Conservation (phyloP, 1,140 invertebrate species). For the Thaumetopoea pityocampa region DNA sequence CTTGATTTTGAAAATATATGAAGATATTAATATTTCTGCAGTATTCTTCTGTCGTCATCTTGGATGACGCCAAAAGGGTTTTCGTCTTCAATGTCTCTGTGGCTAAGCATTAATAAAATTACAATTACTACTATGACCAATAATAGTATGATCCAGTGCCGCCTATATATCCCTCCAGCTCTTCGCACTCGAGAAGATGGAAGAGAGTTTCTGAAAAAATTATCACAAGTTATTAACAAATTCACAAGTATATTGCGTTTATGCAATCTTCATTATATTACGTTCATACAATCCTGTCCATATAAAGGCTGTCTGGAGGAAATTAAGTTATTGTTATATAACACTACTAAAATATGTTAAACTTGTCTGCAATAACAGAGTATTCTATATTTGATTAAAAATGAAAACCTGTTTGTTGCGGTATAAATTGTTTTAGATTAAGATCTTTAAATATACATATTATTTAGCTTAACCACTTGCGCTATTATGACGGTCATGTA, state of each 20-base stretch:
- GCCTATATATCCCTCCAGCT: conserved; percentile 54
- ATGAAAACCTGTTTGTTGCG: too few species aligned
- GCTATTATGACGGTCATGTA: too few species aligned
- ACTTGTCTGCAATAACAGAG: too few species aligned
- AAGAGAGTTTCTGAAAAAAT: conserved; percentile 49
- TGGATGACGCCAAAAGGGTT: conserved; percentile 55
- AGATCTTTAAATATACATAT: too few species aligned
- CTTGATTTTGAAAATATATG: conserved; percentile 40
- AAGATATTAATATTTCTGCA: conserved; percentile 57
- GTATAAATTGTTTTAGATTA: too few species aligned
- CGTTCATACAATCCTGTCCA: too few species aligned
- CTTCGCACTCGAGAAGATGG: conserved; percentile 57
- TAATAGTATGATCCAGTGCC: conserved; percentile 58
- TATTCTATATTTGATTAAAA: too few species aligned
- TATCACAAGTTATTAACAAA: conserved; percentile 1
- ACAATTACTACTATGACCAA: conserved; percentile 41
- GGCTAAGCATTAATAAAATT: conserved; percentile 50
- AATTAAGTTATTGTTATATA: too few species aligned
- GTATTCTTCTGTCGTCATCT: conserved; percentile 57
- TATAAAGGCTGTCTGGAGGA: too few species aligned
- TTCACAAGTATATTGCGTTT: not conserved
- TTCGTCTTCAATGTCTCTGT: conserved; percentile 49
- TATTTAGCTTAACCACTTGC: too few species aligned
- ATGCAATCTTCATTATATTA: too few species aligned
- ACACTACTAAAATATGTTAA: too few species aligned